phyloP scores from a whole-genome alignment of 1,140 invertebrate species.

The Tribolium madens region DNA sequence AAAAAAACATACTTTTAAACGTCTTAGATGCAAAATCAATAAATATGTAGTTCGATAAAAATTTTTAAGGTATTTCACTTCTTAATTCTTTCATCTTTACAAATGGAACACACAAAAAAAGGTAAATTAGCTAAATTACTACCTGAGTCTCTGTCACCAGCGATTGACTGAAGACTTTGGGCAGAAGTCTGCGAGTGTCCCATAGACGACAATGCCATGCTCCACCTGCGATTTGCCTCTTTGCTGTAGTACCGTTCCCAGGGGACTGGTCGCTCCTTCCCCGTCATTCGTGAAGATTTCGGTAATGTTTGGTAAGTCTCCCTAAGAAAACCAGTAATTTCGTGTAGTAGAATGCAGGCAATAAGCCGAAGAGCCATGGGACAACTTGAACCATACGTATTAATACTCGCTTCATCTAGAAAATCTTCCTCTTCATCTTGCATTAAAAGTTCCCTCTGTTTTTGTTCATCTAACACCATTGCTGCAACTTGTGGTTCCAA shows the following conservation, averaged over 20 bases:
- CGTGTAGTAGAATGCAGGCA: constrained; percentile 92
- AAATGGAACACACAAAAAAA: too few relatives aligned
- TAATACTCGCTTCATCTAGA: constrained; percentile 94
- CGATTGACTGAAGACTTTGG: constrained; percentile 91
- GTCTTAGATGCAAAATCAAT: too few relatives aligned
- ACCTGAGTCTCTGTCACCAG: constrained; percentile 79
- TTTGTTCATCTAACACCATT: constrained; percentile 83
- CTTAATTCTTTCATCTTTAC: too few relatives aligned
- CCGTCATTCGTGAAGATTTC: constrained; percentile 77
- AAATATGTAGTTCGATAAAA: too few relatives aligned
- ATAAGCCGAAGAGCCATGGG: constrained; percentile 92
- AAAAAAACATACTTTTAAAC: too few relatives aligned
- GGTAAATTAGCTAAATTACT: too few relatives aligned
- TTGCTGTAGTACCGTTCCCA: constrained; percentile 84
- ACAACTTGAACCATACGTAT: constrained; percentile 86
- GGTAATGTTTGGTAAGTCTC: constrained; percentile 92
- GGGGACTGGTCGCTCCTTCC: constrained; percentile 79
- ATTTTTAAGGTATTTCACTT: too few relatives aligned
- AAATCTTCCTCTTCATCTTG: constrained; percentile 99
- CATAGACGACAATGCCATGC: constrained; percentile 92
- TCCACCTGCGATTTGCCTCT: constrained; percentile 88
- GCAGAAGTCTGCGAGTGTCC: constrained; percentile 92
- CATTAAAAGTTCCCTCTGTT: constrained; percentile 85
- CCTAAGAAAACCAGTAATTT: constrained; percentile 96
- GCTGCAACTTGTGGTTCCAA: constrained; percentile 76